Conservation (phyloP, 2,113 vertebrate species). For the Pithys albifrons region DNA sequence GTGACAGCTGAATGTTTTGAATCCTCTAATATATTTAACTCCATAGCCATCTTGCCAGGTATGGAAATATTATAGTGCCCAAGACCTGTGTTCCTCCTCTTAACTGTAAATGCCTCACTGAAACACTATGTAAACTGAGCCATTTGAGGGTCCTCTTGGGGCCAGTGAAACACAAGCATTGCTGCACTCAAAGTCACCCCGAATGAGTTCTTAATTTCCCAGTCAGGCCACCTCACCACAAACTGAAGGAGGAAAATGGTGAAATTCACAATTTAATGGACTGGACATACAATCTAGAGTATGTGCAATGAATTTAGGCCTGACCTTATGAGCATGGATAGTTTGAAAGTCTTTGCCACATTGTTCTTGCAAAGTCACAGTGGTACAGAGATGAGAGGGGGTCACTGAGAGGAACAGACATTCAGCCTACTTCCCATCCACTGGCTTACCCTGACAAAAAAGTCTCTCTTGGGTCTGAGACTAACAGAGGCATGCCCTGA, state of each 20-base stretch:
- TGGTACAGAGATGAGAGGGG: rapidly evolving
- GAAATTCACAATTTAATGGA: not conserved
- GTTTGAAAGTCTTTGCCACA: rapidly evolving
- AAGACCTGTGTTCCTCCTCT: not conserved
- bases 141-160: not conserved
- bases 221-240: not conserved
- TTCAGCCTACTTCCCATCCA: not conserved
- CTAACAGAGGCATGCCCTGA: not conserved
- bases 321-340: not conserved
- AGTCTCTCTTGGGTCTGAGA: not conserved
- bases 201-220: not conserved
- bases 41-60: not conserved
- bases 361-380: not conserved
- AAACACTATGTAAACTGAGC: not conserved
- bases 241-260: not conserved
- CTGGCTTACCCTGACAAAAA: not conserved
- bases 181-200: not conserved
- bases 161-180: not conserved
- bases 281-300: not conserved
- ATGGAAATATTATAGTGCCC: not conserved
- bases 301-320: not conserved
- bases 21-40: not conserved
- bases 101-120: not conserved
- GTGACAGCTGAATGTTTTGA: not conserved
- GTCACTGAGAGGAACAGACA: rapidly evolving